phyloP scores from a whole-genome alignment of 2,888 invertebrate genomes.

The Helleia helle region DNA sequence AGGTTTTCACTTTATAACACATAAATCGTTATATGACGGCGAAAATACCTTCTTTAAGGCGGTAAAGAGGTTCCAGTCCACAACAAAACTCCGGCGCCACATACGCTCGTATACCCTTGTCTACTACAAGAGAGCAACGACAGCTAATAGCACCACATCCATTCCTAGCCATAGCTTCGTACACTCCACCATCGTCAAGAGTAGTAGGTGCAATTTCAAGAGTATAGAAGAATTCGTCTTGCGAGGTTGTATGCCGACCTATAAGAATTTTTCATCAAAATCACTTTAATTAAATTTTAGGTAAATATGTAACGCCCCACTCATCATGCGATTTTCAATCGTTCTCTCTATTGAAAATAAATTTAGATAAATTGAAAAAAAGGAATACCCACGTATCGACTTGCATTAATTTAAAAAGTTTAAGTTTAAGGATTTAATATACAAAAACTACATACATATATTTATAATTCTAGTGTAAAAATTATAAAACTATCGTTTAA shows the following conservation, averaged over 20 bases:
- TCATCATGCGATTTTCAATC: too few species aligned
- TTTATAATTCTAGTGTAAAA: too few species aligned
- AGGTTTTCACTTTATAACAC: background rate
- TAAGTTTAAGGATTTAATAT: too few species aligned
- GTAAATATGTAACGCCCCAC: too few species aligned
- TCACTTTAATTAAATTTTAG: too few species aligned
- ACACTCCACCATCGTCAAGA: slow-evolving; percentile 86
- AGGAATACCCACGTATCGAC: too few species aligned
- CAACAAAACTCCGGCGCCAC: slow-evolving; percentile 85
- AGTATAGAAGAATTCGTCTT: slow-evolving; percentile 87
- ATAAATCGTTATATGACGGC: too few species aligned
- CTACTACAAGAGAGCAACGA: slow-evolving; percentile 82
- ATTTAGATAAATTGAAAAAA: too few species aligned
- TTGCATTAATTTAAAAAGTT: too few species aligned
- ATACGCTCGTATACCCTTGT: slow-evolving; percentile 87
- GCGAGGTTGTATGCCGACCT: slow-evolving; percentile 76
- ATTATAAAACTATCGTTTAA: too few species aligned
- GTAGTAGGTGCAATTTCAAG: slow-evolving; percentile 86
- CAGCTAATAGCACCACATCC: slow-evolving; percentile 87
- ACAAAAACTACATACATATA: too few species aligned
- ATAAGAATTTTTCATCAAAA: slow-evolving; percentile 13
- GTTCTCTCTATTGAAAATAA: too few species aligned
- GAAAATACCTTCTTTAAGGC: slow-evolving; percentile 72
- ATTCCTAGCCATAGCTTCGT: slow-evolving; percentile 86
- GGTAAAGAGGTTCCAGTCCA: slow-evolving; percentile 78